Base-by-base conservation (phyloP, 53 echinoderm and acorn worm species). In the Echinarachnius parma region DNA sequence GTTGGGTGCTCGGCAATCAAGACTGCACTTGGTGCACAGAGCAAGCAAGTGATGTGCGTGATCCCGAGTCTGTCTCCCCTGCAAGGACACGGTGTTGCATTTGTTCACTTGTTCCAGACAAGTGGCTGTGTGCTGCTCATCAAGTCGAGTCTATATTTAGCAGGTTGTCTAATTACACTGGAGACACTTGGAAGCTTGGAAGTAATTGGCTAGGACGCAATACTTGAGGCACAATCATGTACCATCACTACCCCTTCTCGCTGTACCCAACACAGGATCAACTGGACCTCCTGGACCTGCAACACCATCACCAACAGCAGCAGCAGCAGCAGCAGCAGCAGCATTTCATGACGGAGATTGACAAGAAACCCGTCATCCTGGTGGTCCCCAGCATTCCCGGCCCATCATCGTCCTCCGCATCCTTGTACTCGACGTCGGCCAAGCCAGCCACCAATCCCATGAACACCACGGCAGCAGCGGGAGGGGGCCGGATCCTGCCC, bases 241-340 rank as follows among this genome's bases (percentile, higher is more conserved):
- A 72, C 56, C 74, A 72, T 57, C 74, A 72, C 29, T 57, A 72
- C 33, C 74, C 55, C 25, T 57, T 57, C 56, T 72, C 57, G 19
- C 57, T 57, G 39, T 72, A 72, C 26, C 74, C 74, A 44, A 55
- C 74, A 35, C 74, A 72, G 74, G 74, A 72, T 72, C 74, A 72
- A 44, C 57, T 57, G 39, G 56, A 72, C 56, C 68, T 68, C 52
- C 20, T 68, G 10, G 68, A 68, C 53, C 34, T 68, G 52, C 68
- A 68, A 52, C 68, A 52, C 22, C 68, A 68, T 19, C 74, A 72
- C 28, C 74, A 72, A n/a, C 74, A 56, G 35, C 74, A 37, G 9
- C 48, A 46, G 46, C 68, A 68, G 18, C 68, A 68, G 68, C 74
- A 57, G 14, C 52, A 69, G 56, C 9, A 48, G 14, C 56, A 72